These are phyloP conservation scores for Acropora tenuis DNA, from an alignment of 64 coral and sea anemone genomes.

Conservation along the genomic window DNA sequence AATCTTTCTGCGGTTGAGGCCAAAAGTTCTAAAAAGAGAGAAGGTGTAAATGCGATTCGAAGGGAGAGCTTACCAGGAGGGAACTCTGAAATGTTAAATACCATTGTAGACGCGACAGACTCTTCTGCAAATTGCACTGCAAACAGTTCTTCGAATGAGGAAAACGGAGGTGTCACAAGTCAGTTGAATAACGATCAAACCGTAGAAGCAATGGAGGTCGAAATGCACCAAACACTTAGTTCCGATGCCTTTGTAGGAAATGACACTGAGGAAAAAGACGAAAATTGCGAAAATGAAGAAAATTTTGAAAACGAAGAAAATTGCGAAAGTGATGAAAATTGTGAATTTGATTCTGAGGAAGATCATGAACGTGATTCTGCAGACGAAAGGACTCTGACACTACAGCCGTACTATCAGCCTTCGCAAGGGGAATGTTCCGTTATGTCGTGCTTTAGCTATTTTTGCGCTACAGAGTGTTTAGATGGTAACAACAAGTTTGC, in stretches of 20 bases:
- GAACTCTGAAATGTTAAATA: not conserved
- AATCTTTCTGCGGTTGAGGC: not conserved
- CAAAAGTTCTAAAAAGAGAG: not conserved
- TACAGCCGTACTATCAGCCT: slow-evolving; percentile 22
- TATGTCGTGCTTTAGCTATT: slow-evolving; percentile 62
- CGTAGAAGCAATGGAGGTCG: too few species aligned
- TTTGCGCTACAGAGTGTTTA: slow-evolving; percentile 65
- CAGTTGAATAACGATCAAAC: not conserved
- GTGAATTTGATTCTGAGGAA: slow-evolving; percentile 31
- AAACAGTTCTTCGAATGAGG: not conserved
- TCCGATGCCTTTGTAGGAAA: not conserved
- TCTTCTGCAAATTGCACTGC: not conserved
- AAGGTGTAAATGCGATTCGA: not conserved
- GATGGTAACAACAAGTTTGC: slow-evolving; percentile 79
- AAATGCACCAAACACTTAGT: not conserved
- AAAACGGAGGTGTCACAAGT: not conserved
- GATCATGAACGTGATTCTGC: not conserved
- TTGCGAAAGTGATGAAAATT: not conserved
- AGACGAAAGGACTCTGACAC: not conserved
- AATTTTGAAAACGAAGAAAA: not conserved
- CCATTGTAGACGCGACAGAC: not conserved
- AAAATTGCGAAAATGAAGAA: not conserved
- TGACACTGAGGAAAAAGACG: not conserved
- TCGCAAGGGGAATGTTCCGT: slow-evolving; percentile 70
- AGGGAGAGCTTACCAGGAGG: not conserved